phyloP scores from a whole-genome alignment of 2,113 vertebrate species.

The Grallaria varia region DNA sequence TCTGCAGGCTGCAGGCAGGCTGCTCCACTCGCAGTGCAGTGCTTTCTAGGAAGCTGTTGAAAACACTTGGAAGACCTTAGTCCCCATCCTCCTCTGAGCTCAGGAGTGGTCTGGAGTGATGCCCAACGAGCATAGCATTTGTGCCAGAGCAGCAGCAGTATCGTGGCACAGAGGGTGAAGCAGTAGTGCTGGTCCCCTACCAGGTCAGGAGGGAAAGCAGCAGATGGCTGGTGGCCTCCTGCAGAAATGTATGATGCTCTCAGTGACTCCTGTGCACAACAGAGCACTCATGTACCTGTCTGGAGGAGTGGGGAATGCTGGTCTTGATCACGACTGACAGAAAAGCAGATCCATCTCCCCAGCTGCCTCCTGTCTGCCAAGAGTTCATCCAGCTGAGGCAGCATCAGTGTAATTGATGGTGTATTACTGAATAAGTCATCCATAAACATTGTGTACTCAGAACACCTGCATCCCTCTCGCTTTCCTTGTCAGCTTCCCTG shows the following conservation, averaged over 20 bases:
- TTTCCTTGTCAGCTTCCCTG: not conserved
- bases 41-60: not conserved
- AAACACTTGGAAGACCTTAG: not conserved
- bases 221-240: not conserved
- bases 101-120: not conserved
- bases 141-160: not conserved
- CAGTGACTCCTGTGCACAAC: not conserved
- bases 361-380: not conserved
- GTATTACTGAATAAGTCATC: not conserved
- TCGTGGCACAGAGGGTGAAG: not conserved
- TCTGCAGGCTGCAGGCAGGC: not conserved
- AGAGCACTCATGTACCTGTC: rapidly evolving
- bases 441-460: not conserved
- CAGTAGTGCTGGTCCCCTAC: not conserved
- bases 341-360: not conserved
- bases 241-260: not conserved
- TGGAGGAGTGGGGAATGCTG: not conserved
- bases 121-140: not conserved
- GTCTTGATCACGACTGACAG: not conserved
- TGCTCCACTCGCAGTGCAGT: not conserved
- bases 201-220: not conserved
- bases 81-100: not conserved
- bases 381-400: not conserved
- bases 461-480: not conserved
- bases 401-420: not conserved